These are phyloP conservation scores for Cottus gobio DNA, from an alignment of 2,113 vertebrate species.

Conservation along the genomic window DNA sequence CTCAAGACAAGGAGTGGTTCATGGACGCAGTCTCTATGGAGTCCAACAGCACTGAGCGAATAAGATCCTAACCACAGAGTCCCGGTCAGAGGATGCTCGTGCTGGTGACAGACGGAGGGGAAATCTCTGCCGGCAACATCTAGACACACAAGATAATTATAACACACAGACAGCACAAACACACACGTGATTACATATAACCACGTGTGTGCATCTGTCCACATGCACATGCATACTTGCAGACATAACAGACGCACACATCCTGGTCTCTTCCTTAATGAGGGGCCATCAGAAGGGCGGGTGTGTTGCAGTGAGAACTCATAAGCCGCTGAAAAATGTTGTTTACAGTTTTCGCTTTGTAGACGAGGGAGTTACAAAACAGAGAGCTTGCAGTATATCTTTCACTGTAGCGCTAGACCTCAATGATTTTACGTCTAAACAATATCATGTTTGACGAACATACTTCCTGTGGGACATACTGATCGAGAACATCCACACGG, in stretches of 20 bases:
- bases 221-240: conserved; percentile 13
- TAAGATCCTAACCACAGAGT: conserved; percentile 44
- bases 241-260: conserved; percentile 46
- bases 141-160: conserved; percentile 78
- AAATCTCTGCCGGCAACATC: conserved; percentile 65
- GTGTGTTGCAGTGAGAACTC: conserved; percentile 56
- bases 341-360: conserved; percentile 75
- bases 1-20: conserved; percentile 15
- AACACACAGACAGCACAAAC: conserved; percentile 52
- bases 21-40: conserved; percentile 3
- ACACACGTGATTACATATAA: conserved; percentile 5
- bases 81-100: conserved; percentile 54
- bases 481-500: conserved; percentile 41
- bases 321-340: conserved; percentile 81
- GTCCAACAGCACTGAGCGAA: neutral
- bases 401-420: conserved; percentile 33
- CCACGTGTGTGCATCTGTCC: conserved; percentile 23
- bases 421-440: conserved; percentile 39
- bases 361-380: conserved; percentile 33
- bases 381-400: conserved; percentile 17
- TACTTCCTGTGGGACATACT: conserved; percentile 55
- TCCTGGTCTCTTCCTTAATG: conserved; percentile 61
- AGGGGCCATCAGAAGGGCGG: conserved; percentile 57
- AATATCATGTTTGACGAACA: conserved; percentile 46
- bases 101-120: conserved; percentile 69